Percentiles rank a stretch among this genome's conserved stretches.
Conservation (phyloP, 2,113 vertebrate genomes). For the Pangasianodon gigas region DNA sequence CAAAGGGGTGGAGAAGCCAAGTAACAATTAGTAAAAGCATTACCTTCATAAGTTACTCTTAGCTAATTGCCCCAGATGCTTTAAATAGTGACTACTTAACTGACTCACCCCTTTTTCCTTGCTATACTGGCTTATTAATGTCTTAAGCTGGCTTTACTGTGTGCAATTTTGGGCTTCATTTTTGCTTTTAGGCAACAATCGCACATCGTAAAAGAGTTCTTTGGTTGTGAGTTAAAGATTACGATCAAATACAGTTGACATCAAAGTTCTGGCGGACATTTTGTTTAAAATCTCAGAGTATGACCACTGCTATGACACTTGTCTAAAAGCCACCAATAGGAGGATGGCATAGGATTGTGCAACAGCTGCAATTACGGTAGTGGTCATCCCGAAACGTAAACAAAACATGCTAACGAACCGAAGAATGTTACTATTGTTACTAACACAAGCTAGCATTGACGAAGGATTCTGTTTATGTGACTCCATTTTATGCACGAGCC, state of each 20-base stretch:
- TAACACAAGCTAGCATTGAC: background rate
- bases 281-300: background rate
- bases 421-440: background rate
- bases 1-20: background rate
- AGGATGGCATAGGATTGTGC: too few species aligned
- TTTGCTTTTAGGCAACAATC: background rate
- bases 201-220: background rate
- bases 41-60: background rate
- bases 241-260: background rate
- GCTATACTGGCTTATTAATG: background rate
- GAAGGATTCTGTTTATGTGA: background rate
- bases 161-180: background rate
- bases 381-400: background rate
- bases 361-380: background rate
- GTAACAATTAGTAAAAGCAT: background rate
- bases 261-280: background rate
- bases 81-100: background rate
- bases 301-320: background rate
- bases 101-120: background rate
- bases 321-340: background rate
- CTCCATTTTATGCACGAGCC: background rate
- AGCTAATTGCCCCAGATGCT: background rate
- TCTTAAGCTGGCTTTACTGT: background rate
- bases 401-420: background rate
- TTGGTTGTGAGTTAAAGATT: background rate